Base-by-base conservation (phyloP, 2,113 vertebrate species). In the Emydura subglobosa region DNA sequence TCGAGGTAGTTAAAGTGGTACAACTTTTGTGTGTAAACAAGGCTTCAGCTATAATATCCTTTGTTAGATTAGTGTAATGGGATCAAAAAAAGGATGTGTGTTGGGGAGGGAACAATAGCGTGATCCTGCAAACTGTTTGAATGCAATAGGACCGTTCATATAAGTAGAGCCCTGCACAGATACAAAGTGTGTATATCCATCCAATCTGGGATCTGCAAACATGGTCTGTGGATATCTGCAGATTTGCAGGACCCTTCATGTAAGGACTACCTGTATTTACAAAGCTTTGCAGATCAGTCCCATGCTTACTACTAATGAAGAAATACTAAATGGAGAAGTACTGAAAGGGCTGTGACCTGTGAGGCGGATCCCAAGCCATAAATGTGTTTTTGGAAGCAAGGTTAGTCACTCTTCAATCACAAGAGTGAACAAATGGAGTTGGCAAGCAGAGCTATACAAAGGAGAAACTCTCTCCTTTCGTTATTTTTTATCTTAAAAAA, bases 401-500 rank as follows among this genome's bases (percentile, higher is more conserved):
- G 11, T 76, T 89, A 92, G 27, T 95, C 44, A 47, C 51, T 87
- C 59, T 82, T 86, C 34, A 68, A 0, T 39, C 5, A 2, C 0
- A 1, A 86, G 88, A 82, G 17, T 12, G 74, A 81, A 83, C 39
- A 91, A 90, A 86, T 65, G 4, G 25, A 54, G 3, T 3, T 93
- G 88, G 61, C 50, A 47, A 72, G 10, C 51, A 84, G 76, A 47
- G 68, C 90, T 82, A 80, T 22, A 34, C 1, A 74, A 79, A 79
- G 44, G 44, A 83, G 49, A 85, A 17, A 88, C 74, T 85, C 39
- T 83, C 78, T 87, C 2, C 6, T 90, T 24, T 88, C 95, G 10
- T 10, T 88, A 92, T 87, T 94, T 95, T 90, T 90, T 10, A 31
- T 89, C n/a, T 88, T 68, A 74, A 79, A 78, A 95, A 95, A 93